Evolutionary conservation across 2,888 invertebrate genomes (phyloP).

Genomic region (Polylopha cassiicola): DNA sequence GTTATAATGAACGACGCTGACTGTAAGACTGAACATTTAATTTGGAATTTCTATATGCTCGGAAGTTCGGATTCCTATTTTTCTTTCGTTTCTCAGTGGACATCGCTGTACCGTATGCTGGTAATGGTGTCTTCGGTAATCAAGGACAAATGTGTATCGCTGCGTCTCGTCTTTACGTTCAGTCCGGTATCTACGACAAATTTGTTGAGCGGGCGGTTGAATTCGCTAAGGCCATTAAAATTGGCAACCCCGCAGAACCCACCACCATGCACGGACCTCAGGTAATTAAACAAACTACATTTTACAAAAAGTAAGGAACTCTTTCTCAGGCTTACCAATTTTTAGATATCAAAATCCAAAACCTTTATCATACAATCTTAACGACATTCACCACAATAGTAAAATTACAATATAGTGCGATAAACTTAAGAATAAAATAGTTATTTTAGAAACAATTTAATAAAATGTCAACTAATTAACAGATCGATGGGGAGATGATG

Average conservation of each 20-base stretch:
- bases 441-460: not conserved
- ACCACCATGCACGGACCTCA: constrained; percentile 45
- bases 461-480: constrained; percentile 3
- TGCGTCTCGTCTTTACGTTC: constrained; percentile 52
- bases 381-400: no score
- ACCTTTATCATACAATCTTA: no score
- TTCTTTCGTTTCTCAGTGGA: no score
- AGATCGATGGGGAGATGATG: constrained; percentile 84
- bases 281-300: constrained; percentile 18
- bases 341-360: no score
- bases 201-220: constrained; percentile 85
- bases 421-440: no score
- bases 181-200: constrained; percentile 83
- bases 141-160: constrained; percentile 55
- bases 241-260: constrained; percentile 72
- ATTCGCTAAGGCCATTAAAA: constrained; percentile 80
- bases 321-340: no score
- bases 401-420: no score
- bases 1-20: constrained; percentile 88
- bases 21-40: constrained; percentile 77
- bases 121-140: constrained; percentile 40
- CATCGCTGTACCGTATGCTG: constrained; percentile 41
- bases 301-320: no score
- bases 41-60: no score
- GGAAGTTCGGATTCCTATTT: no score